phyloP scores from a whole-genome alignment of 1,140 invertebrate genomes.

The Berghia stephanieae region DNA sequence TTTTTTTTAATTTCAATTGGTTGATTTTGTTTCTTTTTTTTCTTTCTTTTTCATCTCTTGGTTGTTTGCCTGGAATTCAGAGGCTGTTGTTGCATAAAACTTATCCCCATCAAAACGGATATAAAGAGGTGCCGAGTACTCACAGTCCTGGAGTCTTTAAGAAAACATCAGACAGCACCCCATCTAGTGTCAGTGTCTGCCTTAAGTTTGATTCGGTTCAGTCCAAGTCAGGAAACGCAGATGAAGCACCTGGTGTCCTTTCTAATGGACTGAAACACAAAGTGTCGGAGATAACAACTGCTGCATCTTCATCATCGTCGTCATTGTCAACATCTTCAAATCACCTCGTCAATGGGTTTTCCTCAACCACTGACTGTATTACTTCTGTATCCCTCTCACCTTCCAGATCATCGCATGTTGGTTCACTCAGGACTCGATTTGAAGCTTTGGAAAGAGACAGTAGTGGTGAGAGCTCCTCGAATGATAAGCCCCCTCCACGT shows the following conservation, averaged over 20 bases:
- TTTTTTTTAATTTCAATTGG: background rate
- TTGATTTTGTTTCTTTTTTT: background rate
- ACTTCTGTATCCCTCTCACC: too few relatives aligned
- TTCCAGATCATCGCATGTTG: background rate
- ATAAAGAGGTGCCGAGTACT: too few relatives aligned
- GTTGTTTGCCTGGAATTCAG: background rate
- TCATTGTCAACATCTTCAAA: too few relatives aligned
- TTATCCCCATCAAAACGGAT: constrained; percentile 27
- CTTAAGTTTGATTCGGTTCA: background rate
- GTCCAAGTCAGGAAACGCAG: background rate
- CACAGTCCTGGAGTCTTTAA: background rate
- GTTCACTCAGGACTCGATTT: constrained; percentile 2
- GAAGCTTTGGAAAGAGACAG: constrained; percentile 24
- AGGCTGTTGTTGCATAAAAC: constrained; percentile 29
- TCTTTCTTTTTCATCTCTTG: background rate
- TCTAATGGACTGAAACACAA: background rate
- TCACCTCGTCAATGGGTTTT: too few relatives aligned
- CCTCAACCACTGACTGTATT: too few relatives aligned
- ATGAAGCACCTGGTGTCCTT: background rate
- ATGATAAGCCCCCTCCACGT: background rate
- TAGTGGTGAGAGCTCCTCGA: constrained; percentile 16
- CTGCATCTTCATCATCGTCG: background rate
- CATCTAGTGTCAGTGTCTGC: background rate
- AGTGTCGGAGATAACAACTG: background rate
- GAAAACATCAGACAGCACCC: background rate